Percentiles rank a stretch among this genome's conserved stretches.
Evolutionary conservation across 2,113 vertebrate species (phyloP).

Genomic region (Mobula birostris): DNA sequence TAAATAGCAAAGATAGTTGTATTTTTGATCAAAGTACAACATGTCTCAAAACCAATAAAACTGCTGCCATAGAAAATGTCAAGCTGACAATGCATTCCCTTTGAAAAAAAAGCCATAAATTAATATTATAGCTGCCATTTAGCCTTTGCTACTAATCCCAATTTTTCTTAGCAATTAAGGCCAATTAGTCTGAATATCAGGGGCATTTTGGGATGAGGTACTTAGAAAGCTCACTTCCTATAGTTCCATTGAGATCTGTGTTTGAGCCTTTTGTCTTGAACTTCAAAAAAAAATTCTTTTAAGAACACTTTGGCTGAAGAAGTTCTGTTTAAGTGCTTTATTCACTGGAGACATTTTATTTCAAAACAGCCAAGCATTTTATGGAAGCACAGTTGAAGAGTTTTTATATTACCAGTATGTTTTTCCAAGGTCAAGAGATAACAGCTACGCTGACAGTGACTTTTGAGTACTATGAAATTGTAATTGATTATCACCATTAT

Average conservation of each 20-base stretch:
- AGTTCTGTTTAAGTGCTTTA: conserved; percentile 27
- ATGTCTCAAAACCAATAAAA: conserved; percentile 26
- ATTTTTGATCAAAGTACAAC: conserved; percentile 30
- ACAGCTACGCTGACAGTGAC: background rate
- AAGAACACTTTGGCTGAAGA: background rate
- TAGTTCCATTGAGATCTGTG: conserved; percentile 16
- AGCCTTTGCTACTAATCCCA: conserved; percentile 5
- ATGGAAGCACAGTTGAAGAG: background rate
- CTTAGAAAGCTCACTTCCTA: background rate
- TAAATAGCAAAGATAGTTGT: background rate
- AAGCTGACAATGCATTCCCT: conserved; percentile 29
- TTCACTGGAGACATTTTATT: conserved; percentile 8
- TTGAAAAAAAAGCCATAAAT: conserved; percentile 17
- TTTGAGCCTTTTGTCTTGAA: background rate
- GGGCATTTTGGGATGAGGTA: background rate
- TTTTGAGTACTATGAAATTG: background rate
- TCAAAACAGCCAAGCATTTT: background rate
- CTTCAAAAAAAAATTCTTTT: background rate
- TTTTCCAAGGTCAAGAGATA: conserved; percentile 31
- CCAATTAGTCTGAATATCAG: conserved; percentile 24
- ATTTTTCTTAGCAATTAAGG: conserved; percentile 17
- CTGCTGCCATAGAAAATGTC: conserved; percentile 17
- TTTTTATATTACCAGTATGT: background rate
- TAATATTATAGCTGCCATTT: conserved; percentile 29
- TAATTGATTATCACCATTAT: background rate